Evolutionary conservation across 2,888 invertebrate genomes (phyloP).

Genomic region (Acholoe squamosa): DNA sequence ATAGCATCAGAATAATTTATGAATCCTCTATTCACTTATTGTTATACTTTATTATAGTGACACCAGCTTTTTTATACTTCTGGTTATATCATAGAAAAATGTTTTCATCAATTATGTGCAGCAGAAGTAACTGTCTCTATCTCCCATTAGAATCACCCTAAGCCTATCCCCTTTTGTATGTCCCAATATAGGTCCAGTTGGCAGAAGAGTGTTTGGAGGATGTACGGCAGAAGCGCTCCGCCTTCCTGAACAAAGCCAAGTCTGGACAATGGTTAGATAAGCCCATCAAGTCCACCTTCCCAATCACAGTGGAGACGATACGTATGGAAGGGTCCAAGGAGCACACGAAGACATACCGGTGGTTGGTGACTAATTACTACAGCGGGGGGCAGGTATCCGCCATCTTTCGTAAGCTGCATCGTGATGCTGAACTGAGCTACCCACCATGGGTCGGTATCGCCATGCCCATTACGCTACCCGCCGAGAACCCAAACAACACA

Average conservation of each 20-base stretch:
- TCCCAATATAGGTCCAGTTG: conserved; percentile 14
- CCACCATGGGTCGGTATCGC: conserved; percentile 75
- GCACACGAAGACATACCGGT: conserved; percentile 63
- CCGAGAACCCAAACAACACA: conserved; percentile 39
- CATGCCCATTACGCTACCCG: conserved; percentile 68
- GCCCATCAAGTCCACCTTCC: conserved; percentile 65
- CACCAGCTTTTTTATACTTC: no score
- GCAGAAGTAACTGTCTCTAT: no score
- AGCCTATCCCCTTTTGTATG: no score
- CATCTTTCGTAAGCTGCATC: conserved; percentile 68
- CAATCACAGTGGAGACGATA: conserved; percentile 64
- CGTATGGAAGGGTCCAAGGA: background rate
- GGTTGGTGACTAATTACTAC: conserved; percentile 70
- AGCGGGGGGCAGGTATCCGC: conserved; percentile 68
- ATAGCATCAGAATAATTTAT: no score
- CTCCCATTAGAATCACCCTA: no score
- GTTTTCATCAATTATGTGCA: no score
- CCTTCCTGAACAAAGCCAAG: conserved; percentile 66
- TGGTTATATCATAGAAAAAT: no score
- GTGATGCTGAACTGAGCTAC: conserved; percentile 70
- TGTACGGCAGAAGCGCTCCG: conserved; percentile 67
- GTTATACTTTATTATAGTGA: no score
- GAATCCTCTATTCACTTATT: no score
- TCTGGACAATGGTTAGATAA: conserved; percentile 46
- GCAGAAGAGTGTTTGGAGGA: conserved; percentile 69